Base-by-base conservation (phyloP, 2,888 invertebrate species). In the Uloborus plumipes region DNA sequence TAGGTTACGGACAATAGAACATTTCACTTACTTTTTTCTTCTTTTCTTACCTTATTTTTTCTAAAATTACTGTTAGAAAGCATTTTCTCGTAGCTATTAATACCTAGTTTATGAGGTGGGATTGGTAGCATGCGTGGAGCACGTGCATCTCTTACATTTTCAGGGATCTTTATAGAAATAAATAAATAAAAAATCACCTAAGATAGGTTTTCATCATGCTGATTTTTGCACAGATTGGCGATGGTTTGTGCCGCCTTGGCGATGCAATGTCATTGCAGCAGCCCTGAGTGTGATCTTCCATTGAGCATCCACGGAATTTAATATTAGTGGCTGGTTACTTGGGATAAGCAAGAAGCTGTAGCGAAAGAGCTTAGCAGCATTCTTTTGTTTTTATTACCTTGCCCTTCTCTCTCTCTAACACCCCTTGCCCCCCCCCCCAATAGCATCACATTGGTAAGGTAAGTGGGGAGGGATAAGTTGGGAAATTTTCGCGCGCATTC, bases 351-450 rank as follows among this genome's bases (percentile, higher is more conserved):
- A 81, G 78, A 81, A 74, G 80, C 74, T 73, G 78, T 78, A 71
- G 65, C 70, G 31, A 66, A 55, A 58, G 20, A 67, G 71, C 73
- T 64, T 77, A 64, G 80, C 80, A 67, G 67, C 77, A 76, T 83
- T 83, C 77, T 83, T 83, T 76, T 83, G 83, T 83, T 83, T 83
- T 83, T 83, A 83, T 83, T 83, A 73, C 83, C 83, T 81, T 72
- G 53, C 66, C 18, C 53, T 49, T 39, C 53, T 51, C 66, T 51
- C 66, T 69, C n/a, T 49, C 16, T 20, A 39, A 53, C 39, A n/a
- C 53, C 62, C 39, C 65, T 18, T 73, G 9, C 31, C 67, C 55
- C 50, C 39, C 53, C 70, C 53, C 55, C 51, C 66, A 15, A 22
- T 66, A 66, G 66, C 66, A 51, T 66, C 47, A 51, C 66, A 66